These are phyloP conservation scores for Gasteruption jaculator DNA, from an alignment of 2,888 invertebrate species.

Conservation along the genomic window DNA sequence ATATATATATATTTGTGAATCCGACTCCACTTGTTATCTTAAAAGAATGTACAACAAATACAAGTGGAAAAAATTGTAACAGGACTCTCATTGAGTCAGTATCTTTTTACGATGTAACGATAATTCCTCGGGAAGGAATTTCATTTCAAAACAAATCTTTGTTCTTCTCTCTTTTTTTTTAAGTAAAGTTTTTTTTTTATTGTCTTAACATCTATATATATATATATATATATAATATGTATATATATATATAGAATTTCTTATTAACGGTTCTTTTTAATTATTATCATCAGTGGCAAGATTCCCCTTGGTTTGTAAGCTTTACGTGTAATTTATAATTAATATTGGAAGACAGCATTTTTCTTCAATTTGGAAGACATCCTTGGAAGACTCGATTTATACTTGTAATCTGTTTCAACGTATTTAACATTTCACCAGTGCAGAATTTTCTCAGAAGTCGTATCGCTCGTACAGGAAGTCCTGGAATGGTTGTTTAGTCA, in stretches of 20 bases:
- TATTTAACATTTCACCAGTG: no score
- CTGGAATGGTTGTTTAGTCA: no score
- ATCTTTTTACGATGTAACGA: no score
- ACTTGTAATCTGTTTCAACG: conserved; percentile 22
- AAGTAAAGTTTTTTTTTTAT: background rate
- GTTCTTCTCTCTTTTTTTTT: conserved; percentile 5
- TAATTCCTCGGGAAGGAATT: no score
- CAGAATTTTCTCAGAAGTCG: no score
- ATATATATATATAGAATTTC: conserved; percentile 15
- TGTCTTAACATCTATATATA: conserved; percentile 14
- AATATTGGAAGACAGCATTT: conserved; percentile 21
- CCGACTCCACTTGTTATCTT: no score
- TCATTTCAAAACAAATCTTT: no score
- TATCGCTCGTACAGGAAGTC: no score
- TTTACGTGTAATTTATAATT: conserved; percentile 19
- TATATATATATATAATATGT: conserved; percentile 27
- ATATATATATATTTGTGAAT: no score
- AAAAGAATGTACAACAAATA: no score
- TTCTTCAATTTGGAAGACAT: conserved; percentile 40
- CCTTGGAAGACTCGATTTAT: conserved; percentile 40
- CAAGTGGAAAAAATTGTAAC: no score
- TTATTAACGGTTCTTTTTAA: conserved; percentile 19
- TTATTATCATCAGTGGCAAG: conserved; percentile 8
- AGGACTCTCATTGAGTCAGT: no score
- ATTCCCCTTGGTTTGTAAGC: background rate